phyloP scores from a whole-genome alignment of 2,797 vertebrate genomes.

The Spinus pinus region DNA sequence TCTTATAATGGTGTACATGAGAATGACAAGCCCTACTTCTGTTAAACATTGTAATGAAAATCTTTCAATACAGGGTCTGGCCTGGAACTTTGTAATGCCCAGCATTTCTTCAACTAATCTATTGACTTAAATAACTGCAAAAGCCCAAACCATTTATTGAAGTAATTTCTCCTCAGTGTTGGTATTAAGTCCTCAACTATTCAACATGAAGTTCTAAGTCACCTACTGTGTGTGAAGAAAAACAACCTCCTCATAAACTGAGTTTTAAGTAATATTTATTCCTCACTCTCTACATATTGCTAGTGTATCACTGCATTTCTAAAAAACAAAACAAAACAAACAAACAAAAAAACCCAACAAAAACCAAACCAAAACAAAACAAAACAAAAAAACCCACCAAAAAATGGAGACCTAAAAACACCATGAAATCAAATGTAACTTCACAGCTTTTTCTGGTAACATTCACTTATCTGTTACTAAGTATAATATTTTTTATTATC shows the following conservation, averaged over 20 bases:
- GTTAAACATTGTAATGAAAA: background rate
- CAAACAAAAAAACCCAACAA: too few species aligned
- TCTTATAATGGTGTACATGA: background rate
- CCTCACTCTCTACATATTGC: background rate
- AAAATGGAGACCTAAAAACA: background rate
- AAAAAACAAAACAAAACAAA: background rate
- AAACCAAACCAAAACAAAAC: too few species aligned
- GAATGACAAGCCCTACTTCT: background rate
- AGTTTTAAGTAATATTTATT: background rate
- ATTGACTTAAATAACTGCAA: background rate
- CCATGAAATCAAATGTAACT: background rate
- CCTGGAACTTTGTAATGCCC: background rate
- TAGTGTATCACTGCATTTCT: background rate
- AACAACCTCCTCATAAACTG: background rate
- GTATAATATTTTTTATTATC: background rate
- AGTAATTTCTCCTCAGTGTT: background rate
- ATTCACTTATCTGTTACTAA: background rate
- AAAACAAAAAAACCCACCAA: too few species aligned
- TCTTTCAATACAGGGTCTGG: background rate
- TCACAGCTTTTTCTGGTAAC: background rate
- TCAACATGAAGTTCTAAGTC: background rate
- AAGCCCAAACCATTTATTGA: background rate
- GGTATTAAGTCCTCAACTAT: background rate
- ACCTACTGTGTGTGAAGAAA: background rate
- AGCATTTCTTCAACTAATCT: background rate